A percentile compares a stretch with the other conserved stretches of the same genome.
These are phyloP conservation scores for Osmerus mordax DNA, from an alignment of 2,113 vertebrate genomes.

Conservation along the genomic window DNA sequence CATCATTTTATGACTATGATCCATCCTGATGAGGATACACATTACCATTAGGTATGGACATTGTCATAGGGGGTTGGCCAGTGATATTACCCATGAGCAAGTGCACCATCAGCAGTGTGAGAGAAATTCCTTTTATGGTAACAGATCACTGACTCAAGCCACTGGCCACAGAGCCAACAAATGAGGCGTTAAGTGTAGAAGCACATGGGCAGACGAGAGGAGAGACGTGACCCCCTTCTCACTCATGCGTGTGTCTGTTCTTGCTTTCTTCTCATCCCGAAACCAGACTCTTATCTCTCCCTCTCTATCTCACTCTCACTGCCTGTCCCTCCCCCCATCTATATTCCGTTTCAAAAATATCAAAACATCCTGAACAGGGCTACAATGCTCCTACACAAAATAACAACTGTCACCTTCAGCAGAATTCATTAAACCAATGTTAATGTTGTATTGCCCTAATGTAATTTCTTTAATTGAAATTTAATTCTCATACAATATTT, in stretches of 20 bases:
- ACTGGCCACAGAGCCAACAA: constrained; percentile 66
- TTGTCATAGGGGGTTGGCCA: constrained; percentile 14
- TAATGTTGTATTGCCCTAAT: constrained; percentile 70
- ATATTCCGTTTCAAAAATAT: constrained; percentile 28
- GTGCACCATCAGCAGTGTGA: constrained; percentile 64
- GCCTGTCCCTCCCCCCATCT: background rate
- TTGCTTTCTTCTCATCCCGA: background rate
- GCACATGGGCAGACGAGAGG: constrained; percentile 45
- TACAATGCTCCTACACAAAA: constrained; percentile 37
- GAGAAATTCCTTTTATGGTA: constrained; percentile 61
- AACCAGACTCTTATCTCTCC: constrained; percentile 2
- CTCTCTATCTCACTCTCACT: background rate
- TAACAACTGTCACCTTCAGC: constrained; percentile 79
- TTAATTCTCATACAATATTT: constrained; percentile 79
- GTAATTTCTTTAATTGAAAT: constrained; percentile 84
- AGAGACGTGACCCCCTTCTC: constrained; percentile 43
- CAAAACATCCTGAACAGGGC: constrained; percentile 26
- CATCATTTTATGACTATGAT: constrained; percentile 57
- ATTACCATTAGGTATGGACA: constrained; percentile 58
- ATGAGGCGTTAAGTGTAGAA: constrained; percentile 68
- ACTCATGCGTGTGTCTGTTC: constrained; percentile 45
- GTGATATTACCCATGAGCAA: constrained; percentile 58
- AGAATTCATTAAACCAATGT: constrained; percentile 80
- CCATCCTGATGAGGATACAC: constrained; percentile 50
- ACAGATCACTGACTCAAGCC: constrained; percentile 63